phyloP scores from a whole-genome alignment of 2,113 vertebrate genomes.

The Melanotaenia duboulayi region DNA sequence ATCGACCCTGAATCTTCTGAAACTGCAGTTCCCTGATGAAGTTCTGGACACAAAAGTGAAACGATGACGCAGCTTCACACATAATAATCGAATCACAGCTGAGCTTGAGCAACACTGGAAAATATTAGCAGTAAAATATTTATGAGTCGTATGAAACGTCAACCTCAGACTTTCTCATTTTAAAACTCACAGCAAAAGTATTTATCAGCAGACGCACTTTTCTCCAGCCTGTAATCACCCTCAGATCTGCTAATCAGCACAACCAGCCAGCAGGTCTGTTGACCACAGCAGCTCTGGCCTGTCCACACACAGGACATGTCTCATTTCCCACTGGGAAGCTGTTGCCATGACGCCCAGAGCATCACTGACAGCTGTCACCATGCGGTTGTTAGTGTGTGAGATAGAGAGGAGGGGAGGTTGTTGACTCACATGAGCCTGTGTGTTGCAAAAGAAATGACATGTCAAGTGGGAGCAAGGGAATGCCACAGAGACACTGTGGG shows the following conservation, averaged over 20 bases:
- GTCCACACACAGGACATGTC: conserved; percentile 24
- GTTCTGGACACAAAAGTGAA: not conserved
- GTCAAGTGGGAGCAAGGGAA: conserved; percentile 44
- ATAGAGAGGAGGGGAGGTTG: not conserved
- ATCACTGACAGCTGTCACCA: conserved; percentile 71
- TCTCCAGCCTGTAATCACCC: not conserved
- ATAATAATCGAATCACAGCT: not conserved
- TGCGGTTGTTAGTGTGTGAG: conserved; percentile 10
- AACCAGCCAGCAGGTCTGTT: too few species aligned
- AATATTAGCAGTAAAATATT: not conserved
- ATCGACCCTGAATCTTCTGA: not conserved
- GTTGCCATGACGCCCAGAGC: conserved; percentile 55
- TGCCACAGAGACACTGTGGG: conserved; percentile 28
- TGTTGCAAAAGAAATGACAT: conserved; percentile 39
- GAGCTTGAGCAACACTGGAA: not conserved
- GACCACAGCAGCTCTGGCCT: not conserved
- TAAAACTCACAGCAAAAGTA: not conserved
- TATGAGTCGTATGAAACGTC: not conserved
- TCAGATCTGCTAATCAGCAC: conserved; percentile 9
- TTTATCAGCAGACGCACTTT: not conserved
- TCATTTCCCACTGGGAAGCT: conserved; percentile 42
- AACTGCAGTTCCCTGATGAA: not conserved
- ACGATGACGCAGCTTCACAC: not conserved
- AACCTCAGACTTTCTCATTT: not conserved
- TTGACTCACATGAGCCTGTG: conserved; percentile 1